Base-by-base conservation (phyloP, 2,797 vertebrate genomes). In the Mormyrops attenuatus region DNA sequence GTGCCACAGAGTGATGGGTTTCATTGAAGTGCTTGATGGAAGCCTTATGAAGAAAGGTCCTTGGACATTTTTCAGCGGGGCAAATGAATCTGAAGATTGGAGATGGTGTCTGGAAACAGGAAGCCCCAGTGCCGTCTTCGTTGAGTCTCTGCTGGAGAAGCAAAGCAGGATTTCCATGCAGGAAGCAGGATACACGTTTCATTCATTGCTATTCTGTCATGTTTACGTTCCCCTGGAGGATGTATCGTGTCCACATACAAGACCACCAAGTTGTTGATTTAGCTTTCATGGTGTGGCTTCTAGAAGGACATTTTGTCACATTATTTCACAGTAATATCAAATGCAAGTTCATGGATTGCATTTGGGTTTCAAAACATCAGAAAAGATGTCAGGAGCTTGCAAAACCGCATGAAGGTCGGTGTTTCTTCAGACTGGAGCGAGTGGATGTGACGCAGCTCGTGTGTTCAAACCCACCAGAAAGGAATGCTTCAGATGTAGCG, bases 181-280 rank as follows among this genome's bases (percentile, higher is more conserved):
- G 85, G 88, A 88, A 90, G 85, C 53, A 88, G 91, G 91, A 91
- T 89, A 89, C 73, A 88, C 69, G 91, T 94, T 92, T 93, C 90
- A 93, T 92, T 93, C 91, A 89, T 89, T 92, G 90, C 92, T 69
- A 89, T 60, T 41, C 88, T 88, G 88, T 34, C 11, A 26, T 52
- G 90, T 89, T 90, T 57, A 89, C 82, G 89, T 88, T 86, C 3
- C 84, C 85, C 89, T 88, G 85, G 55, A 69, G 34, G 55, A 90
- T 77, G 8, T 80, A 47, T 20, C 38, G 4, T 9, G 89, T 89
- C 85, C 60, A 57, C 85, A 89, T 85, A 69, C 53, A 84, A 22
- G 9, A 66, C 50, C 88, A 57, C 26, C 5, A 20, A 20, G 26
- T 34, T 26, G 85, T 22, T 30, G 85, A 9, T 82, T n/a, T n/a